Percentiles rank a stretch among this genome's conserved stretches.
Evolutionary conservation across 2,888 invertebrate genomes (phyloP).

Genomic region (Glaucopsyche alexis): DNA sequence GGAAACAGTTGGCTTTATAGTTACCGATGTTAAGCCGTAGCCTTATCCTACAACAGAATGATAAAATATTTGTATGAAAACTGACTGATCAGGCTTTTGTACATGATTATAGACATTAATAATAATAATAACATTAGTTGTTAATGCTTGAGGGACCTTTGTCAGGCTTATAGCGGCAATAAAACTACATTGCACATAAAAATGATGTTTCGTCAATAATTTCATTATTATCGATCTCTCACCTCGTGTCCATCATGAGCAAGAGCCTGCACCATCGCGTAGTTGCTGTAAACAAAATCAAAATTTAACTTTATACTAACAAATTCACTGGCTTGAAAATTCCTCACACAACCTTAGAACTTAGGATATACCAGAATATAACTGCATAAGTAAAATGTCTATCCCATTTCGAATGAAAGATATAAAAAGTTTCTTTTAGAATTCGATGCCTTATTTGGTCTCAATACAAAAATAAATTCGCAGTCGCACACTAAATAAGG

Average conservation of each 20-base stretch:
- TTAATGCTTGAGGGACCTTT: neutral
- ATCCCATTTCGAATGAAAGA: neutral
- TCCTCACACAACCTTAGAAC: too few relatives aligned
- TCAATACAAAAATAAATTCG: neutral
- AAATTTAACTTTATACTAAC: too few relatives aligned
- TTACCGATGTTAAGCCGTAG: neutral
- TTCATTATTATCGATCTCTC: slow-evolving; percentile 55
- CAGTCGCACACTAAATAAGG: neutral
- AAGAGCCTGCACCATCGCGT: slow-evolving; percentile 93
- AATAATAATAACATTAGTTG: too few relatives aligned
- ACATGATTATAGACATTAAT: neutral
- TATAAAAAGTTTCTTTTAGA: neutral
- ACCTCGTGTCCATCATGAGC: slow-evolving; percentile 95
- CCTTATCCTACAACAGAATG: too few relatives aligned
- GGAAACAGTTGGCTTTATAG: neutral
- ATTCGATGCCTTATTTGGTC: neutral
- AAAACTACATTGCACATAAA: slow-evolving; percentile 10
- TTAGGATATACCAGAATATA: neutral
- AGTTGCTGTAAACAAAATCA: slow-evolving; percentile 86
- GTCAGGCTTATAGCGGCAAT: slow-evolving; percentile 2
- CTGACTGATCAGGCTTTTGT: neutral
- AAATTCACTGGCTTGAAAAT: neutral
- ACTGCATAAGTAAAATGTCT: neutral
- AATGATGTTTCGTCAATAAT: neutral
- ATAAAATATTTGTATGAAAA: neutral